These are phyloP conservation scores for Myathropa florea DNA, from an alignment of 2,888 invertebrate genomes.

Conservation along the genomic window DNA sequence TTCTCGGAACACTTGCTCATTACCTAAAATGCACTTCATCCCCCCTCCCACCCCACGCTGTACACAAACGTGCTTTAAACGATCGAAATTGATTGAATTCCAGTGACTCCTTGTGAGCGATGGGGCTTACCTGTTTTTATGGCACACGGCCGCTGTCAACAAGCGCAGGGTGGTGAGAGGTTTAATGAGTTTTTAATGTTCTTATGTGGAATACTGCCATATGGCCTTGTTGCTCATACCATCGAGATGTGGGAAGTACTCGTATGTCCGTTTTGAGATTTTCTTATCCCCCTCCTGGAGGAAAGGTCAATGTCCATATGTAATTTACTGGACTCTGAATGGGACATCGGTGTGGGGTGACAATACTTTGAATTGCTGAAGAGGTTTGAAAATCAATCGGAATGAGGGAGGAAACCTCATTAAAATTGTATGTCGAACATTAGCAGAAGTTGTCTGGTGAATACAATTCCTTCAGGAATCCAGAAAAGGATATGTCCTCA, in stretches of 20 bases:
- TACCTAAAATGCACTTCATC: not conserved
- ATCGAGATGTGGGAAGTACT: not conserved
- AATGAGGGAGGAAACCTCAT: no score
- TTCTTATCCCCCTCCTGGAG: not conserved
- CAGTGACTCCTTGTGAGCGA: not conserved
- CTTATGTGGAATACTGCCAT: slow-evolving; percentile 33
- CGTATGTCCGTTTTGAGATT: slow-evolving; percentile 15
- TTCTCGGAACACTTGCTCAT: not conserved
- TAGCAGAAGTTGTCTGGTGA: not conserved
- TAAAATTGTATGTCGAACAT: not conserved
- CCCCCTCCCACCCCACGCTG: not conserved
- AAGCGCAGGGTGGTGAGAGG: slow-evolving; percentile 2
- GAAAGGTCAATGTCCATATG: slow-evolving; percentile 17
- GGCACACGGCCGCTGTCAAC: slow-evolving; percentile 34
- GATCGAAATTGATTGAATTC: not conserved
- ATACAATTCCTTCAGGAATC: not conserved
- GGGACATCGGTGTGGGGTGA: not conserved
- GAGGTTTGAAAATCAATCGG: no score
- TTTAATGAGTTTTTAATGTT: slow-evolving; percentile 61
- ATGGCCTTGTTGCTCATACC: not conserved
- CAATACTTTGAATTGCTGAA: not conserved
- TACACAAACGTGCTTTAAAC: not conserved
- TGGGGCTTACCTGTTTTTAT: not conserved
- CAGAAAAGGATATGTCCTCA: not conserved
- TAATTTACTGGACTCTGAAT: not conserved